These are phyloP conservation scores for Gasterosteus nipponicus DNA, from an alignment of 2,113 vertebrate genomes.

Conservation along the genomic window DNA sequence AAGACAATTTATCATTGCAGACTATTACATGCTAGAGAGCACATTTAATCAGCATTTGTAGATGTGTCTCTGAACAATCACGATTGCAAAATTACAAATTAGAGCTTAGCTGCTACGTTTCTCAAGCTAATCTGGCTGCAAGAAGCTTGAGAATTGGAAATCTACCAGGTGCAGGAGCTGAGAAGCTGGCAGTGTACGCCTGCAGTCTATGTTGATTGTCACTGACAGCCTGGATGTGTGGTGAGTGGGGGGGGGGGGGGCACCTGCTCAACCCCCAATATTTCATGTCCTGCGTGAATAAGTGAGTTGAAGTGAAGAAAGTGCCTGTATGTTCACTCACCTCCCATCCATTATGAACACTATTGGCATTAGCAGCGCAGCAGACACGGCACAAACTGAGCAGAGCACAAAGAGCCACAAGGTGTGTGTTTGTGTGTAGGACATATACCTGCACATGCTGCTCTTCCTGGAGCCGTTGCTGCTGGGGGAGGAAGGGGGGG, in stretches of 20 bases:
- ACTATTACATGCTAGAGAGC: not conserved
- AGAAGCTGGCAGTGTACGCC: constrained; percentile 17
- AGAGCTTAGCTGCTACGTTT: constrained; percentile 48
- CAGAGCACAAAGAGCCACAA: constrained; percentile 9
- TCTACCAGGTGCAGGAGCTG: constrained; percentile 50
- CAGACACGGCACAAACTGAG: not conserved
- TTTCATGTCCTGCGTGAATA: not conserved
- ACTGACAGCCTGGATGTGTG: constrained; percentile 3
- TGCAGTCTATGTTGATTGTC: constrained; percentile 15
- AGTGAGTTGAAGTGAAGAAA: not conserved
- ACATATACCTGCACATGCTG: constrained; percentile 94
- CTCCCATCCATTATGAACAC: not conserved
- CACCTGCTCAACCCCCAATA: not conserved
- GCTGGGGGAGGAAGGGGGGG: constrained; percentile 93
- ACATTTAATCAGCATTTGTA: not conserved
- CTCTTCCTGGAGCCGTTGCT: constrained; percentile 94
- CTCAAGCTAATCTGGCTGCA: constrained; percentile 59
- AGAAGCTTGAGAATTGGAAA: constrained; percentile 62
- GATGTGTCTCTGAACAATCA: constrained; percentile 17
- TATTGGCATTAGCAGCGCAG: not conserved
- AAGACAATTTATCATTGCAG: not conserved
- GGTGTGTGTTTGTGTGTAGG: not conserved
- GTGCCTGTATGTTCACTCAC: not conserved
- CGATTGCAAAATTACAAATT: too few relatives aligned
- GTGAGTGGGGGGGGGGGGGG: not conserved